Evolutionary conservation across 2,113 vertebrate genomes (phyloP).

Genomic region (Tetraodon nigroviridis): DNA sequence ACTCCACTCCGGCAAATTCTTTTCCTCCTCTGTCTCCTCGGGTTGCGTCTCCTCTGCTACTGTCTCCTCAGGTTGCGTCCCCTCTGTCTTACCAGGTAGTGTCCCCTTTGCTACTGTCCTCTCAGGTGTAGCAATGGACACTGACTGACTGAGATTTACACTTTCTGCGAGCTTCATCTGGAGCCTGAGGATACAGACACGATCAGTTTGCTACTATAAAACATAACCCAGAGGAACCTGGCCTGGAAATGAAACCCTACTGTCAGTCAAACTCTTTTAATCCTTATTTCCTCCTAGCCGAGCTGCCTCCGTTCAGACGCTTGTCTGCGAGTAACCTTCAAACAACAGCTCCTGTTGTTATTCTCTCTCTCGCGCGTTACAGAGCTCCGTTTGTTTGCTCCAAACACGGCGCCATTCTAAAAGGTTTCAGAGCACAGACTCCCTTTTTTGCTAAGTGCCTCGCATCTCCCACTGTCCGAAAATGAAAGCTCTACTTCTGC

Average conservation of each 20-base stretch:
- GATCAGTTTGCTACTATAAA: slow-evolving; percentile 13
- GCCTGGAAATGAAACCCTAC: slow-evolving; percentile 9
- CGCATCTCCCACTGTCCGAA: not conserved
- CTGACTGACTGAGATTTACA: slow-evolving; percentile 84
- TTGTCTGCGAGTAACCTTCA: slow-evolving; percentile 8
- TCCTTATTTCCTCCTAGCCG: slow-evolving; percentile 9
- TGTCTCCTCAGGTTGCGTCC: slow-evolving; percentile 35
- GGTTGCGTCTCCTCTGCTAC: not conserved
- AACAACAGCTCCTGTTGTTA: slow-evolving; percentile 41
- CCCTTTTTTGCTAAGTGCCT: slow-evolving; percentile 23
- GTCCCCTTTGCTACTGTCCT: slow-evolving; percentile 66
- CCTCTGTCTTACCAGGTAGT: slow-evolving; percentile 29
- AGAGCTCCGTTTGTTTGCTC: slow-evolving; percentile 36
- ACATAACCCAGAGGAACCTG: not conserved
- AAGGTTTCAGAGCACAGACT: slow-evolving; percentile 17
- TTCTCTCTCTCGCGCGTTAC: slow-evolving; percentile 21
- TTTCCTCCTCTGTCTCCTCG: slow-evolving; percentile 51
- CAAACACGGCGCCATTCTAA: slow-evolving; percentile 12
- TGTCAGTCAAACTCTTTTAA: not conserved
- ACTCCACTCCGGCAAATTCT: slow-evolving; percentile 89
- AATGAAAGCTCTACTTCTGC: slow-evolving; percentile 43
- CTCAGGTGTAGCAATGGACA: slow-evolving; percentile 71
- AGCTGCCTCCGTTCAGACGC: slow-evolving; percentile 15
- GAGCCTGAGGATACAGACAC: slow-evolving; percentile 72
- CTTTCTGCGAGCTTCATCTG: slow-evolving; percentile 76